These are phyloP conservation scores for Climacteris rufus DNA, from an alignment of 2,113 vertebrate genomes.

Conservation along the genomic window DNA sequence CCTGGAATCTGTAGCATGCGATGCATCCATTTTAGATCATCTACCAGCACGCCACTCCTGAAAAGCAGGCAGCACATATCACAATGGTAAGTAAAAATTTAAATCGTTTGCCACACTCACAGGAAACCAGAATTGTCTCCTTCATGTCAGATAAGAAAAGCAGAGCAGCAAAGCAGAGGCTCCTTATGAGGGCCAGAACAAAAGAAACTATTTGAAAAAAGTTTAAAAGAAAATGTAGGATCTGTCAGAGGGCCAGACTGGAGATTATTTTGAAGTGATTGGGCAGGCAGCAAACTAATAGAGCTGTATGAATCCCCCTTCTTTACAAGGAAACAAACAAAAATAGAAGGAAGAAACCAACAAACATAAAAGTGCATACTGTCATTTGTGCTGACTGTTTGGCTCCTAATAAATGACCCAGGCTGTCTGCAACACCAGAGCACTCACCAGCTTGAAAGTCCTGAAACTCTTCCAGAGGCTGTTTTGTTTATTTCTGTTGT, in stretches of 20 bases:
- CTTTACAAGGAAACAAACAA: not conserved
- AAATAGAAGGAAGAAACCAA: not conserved
- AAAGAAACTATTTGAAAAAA: not conserved
- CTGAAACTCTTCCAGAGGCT: not conserved
- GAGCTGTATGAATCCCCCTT: not conserved
- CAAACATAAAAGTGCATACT: not conserved
- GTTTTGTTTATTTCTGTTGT: slow-evolving; percentile 21
- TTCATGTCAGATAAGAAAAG: not conserved
- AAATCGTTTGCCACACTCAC: not conserved
- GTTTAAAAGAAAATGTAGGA: not conserved
- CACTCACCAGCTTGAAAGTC: not conserved
- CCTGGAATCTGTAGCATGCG: not conserved
- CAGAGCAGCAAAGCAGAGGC: not conserved
- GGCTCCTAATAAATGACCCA: not conserved
- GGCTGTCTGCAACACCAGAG: not conserved
- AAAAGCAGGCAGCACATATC: not conserved
- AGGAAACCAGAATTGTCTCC: not conserved
- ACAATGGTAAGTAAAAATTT: not conserved
- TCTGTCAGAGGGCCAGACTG: not conserved
- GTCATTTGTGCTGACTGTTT: not conserved
- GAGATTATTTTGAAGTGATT: not conserved
- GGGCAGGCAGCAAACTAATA: not conserved
- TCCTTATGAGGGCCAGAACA: not conserved
- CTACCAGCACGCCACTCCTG: not conserved
- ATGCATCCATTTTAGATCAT: not conserved